Evolutionary conservation across 2,888 invertebrate species (phyloP), one percentile per base, ranked within the genome.

Genomic region (Latrodectus elegans): DNA sequence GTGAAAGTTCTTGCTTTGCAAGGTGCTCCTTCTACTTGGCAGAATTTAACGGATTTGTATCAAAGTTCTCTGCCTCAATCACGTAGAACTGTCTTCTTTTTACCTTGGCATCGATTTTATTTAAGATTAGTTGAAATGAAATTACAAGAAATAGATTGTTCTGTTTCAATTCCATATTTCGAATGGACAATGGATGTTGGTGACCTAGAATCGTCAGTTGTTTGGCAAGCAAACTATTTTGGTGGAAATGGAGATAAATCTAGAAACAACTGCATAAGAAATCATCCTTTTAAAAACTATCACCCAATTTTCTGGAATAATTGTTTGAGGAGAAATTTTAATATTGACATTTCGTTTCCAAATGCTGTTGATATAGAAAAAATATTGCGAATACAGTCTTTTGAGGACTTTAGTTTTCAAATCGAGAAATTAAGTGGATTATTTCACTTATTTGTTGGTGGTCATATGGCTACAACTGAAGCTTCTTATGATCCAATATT

Each of bases 151-250:
- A 89, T 90, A 51, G 91, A 91, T 84, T 92, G 92, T 85, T 90
- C 90, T 4, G 88, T 92, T n/a, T 90, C 91, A 1, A 91, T 92
- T 74, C 92, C 92, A 0, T 92, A 92, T 84, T 92, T 91, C 90
- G 92, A 92, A 89, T 92, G 92, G 92, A 92, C 92, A 38, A 83
- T 91, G 51, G 92, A 92, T 90, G 90, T 91, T 17, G 92, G 92
- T 1, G 89, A 90, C 38, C 89, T 91, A 26, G 89, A 90, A 51
- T 91, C 89, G 26, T 91, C 92, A 0, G 83, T 90, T 8, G 89
- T 91, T 38, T 92, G 92, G 92, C 91, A 91, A 22, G 91, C 91
- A 9, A 91, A 91, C 79, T 89, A 91, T 81, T 92, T 92, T 90
- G 92, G 92, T 26, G 92, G 92, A 8, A 91, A 91, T 89, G 92